Evolutionary conservation across 2,797 vertebrate genomes (phyloP), one percentile per base, ranked within the genome.

Genomic region (Sebastes oblongus): DNA sequence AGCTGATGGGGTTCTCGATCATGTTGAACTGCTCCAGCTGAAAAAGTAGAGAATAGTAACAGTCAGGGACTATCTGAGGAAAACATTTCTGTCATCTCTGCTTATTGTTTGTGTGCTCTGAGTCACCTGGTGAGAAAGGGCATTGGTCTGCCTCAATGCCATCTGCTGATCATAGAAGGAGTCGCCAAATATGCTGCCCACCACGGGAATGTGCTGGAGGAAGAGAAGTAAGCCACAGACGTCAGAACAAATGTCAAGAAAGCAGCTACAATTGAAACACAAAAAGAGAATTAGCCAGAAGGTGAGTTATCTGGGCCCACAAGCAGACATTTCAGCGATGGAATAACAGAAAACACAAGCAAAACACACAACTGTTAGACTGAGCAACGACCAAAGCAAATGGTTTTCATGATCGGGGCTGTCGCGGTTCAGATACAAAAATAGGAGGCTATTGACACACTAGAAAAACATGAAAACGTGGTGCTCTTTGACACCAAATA

Each of bases 11-110:
- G 36, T 92, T 98, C 90, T 99, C 98, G 8, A 99, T 96, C 98
- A 99, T 99, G 89, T 98, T 99, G 95, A 99, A 99, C 95, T 99
- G 98, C 88, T 99, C 98, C 74, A 99, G 96, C 98, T 99, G 7
- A 24, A 29, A 66, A 66, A 73, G 60, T 3, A 59, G 6, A 83
- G 16, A 60, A 18, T 13, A 1, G 5, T 62, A 39, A 67, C 8
- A 66, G 25, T 74, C 50, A 76, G 24, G 8, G 12, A 52, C 9
- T 18, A 9, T 8, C 1, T 8, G 6, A 76, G 30, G 22, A 50
- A 13, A 77, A 46, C 29, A 6, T 14, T 11, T 60, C 1, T 25
- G 55, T 46, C 4, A 24, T 13, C 42, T 25, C 27, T 36, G 54
- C 13, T 29, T 25, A 4, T 39, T 70, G 52, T 27, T 16, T 12